Evolutionary conservation across 1,140 invertebrate species (phyloP).

Genomic region (Muscidifurax raptorellus): DNA sequence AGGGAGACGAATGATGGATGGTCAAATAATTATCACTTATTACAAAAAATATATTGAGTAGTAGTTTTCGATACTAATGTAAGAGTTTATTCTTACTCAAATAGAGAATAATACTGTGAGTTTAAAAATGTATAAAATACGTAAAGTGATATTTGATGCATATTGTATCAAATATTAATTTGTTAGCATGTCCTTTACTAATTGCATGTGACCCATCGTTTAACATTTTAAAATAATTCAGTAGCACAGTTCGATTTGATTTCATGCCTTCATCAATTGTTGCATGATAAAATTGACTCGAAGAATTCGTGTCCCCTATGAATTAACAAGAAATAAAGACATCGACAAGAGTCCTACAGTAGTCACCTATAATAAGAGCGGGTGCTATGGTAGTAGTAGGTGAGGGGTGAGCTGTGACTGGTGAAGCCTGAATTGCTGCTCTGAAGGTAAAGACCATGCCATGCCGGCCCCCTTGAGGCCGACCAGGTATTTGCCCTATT

Average conservation of each 20-base stretch:
- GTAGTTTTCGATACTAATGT: no score
- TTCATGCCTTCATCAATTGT: neutral
- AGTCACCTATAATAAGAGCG: constrained; percentile 75
- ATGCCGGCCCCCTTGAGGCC: constrained; percentile 81
- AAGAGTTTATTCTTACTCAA: no score
- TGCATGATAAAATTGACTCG: neutral
- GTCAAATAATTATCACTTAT: neutral
- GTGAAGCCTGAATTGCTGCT: constrained; percentile 74
- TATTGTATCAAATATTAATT: no score
- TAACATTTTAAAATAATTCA: no score
- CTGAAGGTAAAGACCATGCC: constrained; percentile 82
- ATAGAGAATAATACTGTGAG: no score
- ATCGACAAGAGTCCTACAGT: constrained; percentile 68
- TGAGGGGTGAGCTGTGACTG: constrained; percentile 77
- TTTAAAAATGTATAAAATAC: no score
- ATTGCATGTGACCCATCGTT: no score
- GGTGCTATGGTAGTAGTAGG: constrained; percentile 78
- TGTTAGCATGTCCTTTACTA: no score
- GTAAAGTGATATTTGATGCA: no score
- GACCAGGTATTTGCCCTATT: constrained; percentile 81
- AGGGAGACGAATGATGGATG: neutral
- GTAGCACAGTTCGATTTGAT: neutral
- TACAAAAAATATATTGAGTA: neutral
- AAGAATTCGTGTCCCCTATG: constrained; percentile 15
- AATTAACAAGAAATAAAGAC: constrained; percentile 40